Conservation (phyloP, 2,888 invertebrate species). For the Xylophagus ater region DNA sequence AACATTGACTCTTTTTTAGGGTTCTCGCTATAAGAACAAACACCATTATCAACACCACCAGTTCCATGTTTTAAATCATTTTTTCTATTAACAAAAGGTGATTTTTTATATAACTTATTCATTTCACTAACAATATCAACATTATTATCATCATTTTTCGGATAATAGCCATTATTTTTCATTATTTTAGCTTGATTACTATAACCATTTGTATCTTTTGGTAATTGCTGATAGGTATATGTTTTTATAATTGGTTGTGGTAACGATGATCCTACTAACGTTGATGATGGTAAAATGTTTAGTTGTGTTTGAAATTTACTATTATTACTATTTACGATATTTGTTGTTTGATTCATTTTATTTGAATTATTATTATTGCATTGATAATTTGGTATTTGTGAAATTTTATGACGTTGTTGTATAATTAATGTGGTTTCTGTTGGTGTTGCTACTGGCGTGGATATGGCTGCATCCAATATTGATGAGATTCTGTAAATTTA, state of each 20-base stretch:
- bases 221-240: conserved; percentile 13
- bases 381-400: conserved; percentile 37
- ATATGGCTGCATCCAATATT: conserved; percentile 15
- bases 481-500: conserved; percentile 17
- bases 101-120: conserved; percentile 34
- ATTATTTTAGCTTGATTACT: conserved; percentile 11
- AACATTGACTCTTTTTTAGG: conserved; percentile 37
- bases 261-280: conserved; percentile 12
- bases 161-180: conserved; percentile 16
- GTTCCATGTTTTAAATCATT: conserved; percentile 12
- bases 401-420: conserved; percentile 22
- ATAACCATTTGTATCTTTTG: conserved; percentile 15
- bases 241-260: conserved; percentile 16
- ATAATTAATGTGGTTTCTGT: conserved; percentile 15
- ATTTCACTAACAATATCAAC: conserved; percentile 26
- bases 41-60: conserved; percentile 20
- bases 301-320: background rate
- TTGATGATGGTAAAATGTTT: background rate
- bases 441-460: conserved; percentile 17
- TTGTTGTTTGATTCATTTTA: conserved; percentile 10
- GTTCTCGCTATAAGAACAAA: conserved; percentile 25
- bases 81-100: conserved; percentile 37
- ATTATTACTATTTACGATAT: conserved; percentile 2
- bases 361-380: conserved; percentile 20
- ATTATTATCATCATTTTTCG: conserved; percentile 18